Evolutionary conservation across 1,140 invertebrate genomes (phyloP).

Genomic region (Orchesella cincta): DNA sequence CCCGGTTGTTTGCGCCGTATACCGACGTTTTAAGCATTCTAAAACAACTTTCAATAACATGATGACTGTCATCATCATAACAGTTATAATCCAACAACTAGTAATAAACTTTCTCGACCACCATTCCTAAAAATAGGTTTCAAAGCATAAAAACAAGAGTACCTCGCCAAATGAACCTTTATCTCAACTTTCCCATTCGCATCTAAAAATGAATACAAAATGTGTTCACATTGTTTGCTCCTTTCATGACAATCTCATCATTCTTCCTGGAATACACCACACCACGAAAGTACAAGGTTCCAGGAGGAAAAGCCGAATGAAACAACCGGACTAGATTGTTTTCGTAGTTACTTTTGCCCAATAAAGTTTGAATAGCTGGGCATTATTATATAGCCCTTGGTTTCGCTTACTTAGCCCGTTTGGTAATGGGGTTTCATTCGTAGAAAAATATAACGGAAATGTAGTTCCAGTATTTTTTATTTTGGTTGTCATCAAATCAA

Average conservation of each 20-base stretch:
- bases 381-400: background rate
- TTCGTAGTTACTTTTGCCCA: background rate
- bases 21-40: too few species aligned
- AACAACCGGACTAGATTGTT: background rate
- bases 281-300: background rate
- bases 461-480: background rate
- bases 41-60: too few species aligned
- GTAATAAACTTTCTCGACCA: too few species aligned
- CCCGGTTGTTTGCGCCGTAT: too few species aligned
- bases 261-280: background rate
- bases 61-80: too few species aligned
- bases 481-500: conserved; percentile 16
- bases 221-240: background rate
- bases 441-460: background rate
- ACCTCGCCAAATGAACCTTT: background rate
- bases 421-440: background rate
- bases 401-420: background rate
- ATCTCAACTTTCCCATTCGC: background rate
- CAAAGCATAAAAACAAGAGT: too few species aligned
- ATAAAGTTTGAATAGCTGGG: background rate
- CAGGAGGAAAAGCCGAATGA: background rate
- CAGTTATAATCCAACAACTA: too few species aligned
- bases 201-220: background rate
- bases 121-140: too few species aligned
- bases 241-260: background rate